Base-by-base conservation (phyloP, 2,888 invertebrate genomes). In the Meiosimyza decipiens region DNA sequence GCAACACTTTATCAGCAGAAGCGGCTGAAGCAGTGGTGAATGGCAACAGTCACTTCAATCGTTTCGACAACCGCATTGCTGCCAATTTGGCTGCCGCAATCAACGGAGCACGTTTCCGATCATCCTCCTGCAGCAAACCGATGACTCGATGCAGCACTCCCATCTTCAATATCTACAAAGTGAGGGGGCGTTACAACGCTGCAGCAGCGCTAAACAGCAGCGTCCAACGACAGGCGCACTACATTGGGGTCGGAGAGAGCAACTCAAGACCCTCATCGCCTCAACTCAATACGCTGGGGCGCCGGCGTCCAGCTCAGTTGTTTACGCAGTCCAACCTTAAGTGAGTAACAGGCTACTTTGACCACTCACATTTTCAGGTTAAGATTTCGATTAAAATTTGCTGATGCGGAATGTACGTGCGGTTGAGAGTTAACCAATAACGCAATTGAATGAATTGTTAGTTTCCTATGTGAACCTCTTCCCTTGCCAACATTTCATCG, bases 271-370 rank as follows among this genome's bases (percentile, higher is more conserved):
- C 73, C 22, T 51, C 71, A 18, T 57, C 74, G 57, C 65, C 75
- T 12, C 33, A 51, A 67, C 62, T 73, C 40, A 40, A 40, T 40
- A 59, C 54, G 65, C 11, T 33, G 40, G 80, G 79, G 63, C 79
- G 81, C 5, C 72, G 57, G 13, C 81, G 83, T n/a, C 86, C 86
- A 7, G 75, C 83, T 76, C 83, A 86, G 77, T 80, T 85, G 55
- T 85, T 86, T 77, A 80, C 79, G 50, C 84, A 84, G 74, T 80
- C 84, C 64, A 85, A 86, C 78, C 80, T 84, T 77, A 86, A 85
- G 85, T 86, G 81, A 85, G 86, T 85, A 79, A 22, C 57, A 4
- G 28, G 28, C 3, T 28, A 28, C 3, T 28, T 28, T 4, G 28
- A 4, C 28, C 28, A 28, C 28, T 28, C 28, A 28, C 4, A 28